Base-by-base conservation (phyloP, 2,113 vertebrate species). In the Takifugu flavidus region DNA sequence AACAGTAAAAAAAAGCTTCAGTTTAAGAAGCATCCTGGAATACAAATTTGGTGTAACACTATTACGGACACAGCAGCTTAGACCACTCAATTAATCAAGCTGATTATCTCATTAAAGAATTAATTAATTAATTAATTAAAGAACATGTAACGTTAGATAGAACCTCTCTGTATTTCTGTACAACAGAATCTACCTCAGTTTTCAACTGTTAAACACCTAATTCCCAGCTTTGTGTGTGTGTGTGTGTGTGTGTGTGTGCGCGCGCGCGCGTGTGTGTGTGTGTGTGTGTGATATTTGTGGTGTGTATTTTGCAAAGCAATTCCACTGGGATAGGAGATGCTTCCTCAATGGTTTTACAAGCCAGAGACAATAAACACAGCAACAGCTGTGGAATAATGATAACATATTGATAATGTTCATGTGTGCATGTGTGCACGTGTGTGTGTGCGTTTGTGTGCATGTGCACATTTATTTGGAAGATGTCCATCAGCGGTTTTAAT, bases 371-470 rank as follows among this genome's bases (percentile, higher is more conserved):
- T 86, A 86, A 87, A 89, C 64, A 75, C 64, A 83, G 69, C 80
- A 80, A 77, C 82, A 82, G 79, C 84, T 86, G 84, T 78, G 75
- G 79, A 83, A 77, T 82, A 81, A 82, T 83, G 82, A 85, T 82
- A 77, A 79, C 76, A 84, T 85, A 85, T 80, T 82, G 84, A 86
- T 82, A 74, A 45, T 45, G 44, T 45, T 4, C 13, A 42, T 5
- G 47, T 49, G 52, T 43, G 28, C 26, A 25, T 51, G 47, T 49
- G 28, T 46, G 28, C 34, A 7, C 34, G 43, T 52, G 4, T 5
- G 4, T 11, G 4, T 49, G 14, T 31, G 27, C 53, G 34, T 28
- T 0, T 15, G 46, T 49, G 13, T 49, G 2, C 13, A 2, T n/a
- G 46, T n/a, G 14, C 46, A 70, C 2, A 49, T 49, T 56, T 13